Conservation (phyloP, 1,140 invertebrate species). For the Maconellicoccus hirsutus region DNA sequence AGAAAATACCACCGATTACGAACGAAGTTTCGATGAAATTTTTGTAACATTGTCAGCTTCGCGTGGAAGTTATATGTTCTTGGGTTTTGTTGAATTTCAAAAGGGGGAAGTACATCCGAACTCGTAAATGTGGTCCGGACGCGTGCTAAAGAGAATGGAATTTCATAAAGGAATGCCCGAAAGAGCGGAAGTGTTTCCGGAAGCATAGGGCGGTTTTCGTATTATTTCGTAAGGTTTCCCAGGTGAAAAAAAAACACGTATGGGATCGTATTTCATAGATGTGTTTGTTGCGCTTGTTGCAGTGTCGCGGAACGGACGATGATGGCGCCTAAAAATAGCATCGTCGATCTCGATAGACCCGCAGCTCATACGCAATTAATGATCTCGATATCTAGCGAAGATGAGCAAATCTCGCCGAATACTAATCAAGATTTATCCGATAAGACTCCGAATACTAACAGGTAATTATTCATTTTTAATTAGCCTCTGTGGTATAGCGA, state of each 20-base stretch:
- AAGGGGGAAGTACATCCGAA: too few relatives aligned
- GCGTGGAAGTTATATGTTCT: too few relatives aligned
- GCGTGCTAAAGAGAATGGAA: too few relatives aligned
- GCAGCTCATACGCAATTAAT: neutral
- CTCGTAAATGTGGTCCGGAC: too few relatives aligned
- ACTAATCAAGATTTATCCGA: constrained; percentile 6
- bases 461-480: neutral
- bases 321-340: neutral
- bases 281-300: neutral
- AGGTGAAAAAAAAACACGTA: neutral
- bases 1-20: too few relatives aligned
- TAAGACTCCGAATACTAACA: constrained; percentile 11
- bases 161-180: too few relatives aligned
- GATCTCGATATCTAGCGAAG: neutral
- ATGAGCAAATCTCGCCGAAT: neutral
- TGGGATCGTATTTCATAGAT: neutral
- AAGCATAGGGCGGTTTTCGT: neutral
- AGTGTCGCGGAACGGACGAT: neutral
- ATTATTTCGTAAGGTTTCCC: neutral
- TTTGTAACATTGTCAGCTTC: too few relatives aligned
- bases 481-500: neutral
- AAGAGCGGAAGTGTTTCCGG: neutral
- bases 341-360: neutral
- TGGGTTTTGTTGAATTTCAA: too few relatives aligned
- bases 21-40: too few relatives aligned